Evolutionary conservation across 2,888 invertebrate species (phyloP), one percentile per base, ranked within the genome.

Genomic region (Xylota sylvarum): DNA sequence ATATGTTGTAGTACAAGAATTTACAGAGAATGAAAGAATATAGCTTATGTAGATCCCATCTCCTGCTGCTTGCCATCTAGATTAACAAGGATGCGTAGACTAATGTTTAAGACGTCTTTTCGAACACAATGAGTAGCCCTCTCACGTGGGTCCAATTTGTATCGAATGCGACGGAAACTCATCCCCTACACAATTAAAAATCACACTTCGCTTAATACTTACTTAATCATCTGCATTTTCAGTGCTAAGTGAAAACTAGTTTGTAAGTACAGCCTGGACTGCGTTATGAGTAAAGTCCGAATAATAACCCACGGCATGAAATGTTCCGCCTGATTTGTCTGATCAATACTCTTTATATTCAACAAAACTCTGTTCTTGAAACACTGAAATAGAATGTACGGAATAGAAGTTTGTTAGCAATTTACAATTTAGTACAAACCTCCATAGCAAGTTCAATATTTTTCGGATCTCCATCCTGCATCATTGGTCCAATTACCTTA

Each of bases 291-390:
- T 19, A 92, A 74, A 0, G 91, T 91, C 6, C 91, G 88, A 40
- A 92, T 87, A 52, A 92, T 92, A 1, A 90, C 89, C 92, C 92
- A 92, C 10, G 92, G 92, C 90, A 92, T 90, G 62, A 91, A 91
- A 82, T 92, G 91, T 64, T 90, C 90, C 0, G 92, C 90, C 56
- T 89, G 88, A 88, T 92, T 92, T 3, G 91, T 90, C 78, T 90
- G 89, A 73, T 92, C 92, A 56, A 92, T 88, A 2, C 92, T 90
- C 40, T 89, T 89, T 35, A 92, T 89, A 62, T 92, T 92, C 23
- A 89, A 87, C 17, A 92, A 85, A 0, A 92, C 92, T 67, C 90
- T 90, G 0, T 88, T 89, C 62, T 90, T 89, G 46, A 92, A 92
- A 50, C 92, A 92, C 92, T 92, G 19, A 30, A 79, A 86, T 64